These are phyloP conservation scores for Psephotus haematonotus DNA, from an alignment of 2,113 vertebrate genomes.

Conservation along the genomic window DNA sequence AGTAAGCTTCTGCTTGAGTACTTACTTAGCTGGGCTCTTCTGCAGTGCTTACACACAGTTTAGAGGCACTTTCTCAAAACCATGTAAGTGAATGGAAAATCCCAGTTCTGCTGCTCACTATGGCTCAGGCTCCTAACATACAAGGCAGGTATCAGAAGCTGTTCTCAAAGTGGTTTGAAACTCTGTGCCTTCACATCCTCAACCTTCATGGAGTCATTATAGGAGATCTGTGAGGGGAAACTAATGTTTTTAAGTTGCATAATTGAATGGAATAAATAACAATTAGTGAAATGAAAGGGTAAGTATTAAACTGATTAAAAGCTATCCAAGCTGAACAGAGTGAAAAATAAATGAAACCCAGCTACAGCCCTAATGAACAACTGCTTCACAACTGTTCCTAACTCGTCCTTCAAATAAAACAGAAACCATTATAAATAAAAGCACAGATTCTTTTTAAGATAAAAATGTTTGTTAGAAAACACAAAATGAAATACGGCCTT, in stretches of 20 bases:
- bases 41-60: neutral
- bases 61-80: neutral
- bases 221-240: neutral
- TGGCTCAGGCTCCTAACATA: neutral
- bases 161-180: neutral
- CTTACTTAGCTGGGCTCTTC: neutral
- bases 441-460: neutral
- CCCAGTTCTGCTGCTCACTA: accelerated
- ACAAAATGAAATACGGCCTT: neutral
- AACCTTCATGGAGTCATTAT: neutral
- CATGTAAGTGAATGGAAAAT: neutral
- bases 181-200: neutral
- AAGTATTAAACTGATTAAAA: constrained; percentile 12
- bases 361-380: neutral
- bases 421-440: neutral
- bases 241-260: neutral
- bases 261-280: neutral
- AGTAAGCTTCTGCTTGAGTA: neutral
- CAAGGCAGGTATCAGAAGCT: neutral
- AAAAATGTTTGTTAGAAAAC: neutral
- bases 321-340: neutral
- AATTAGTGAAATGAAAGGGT: neutral
- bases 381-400: neutral
- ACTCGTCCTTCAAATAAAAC: neutral
- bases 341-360: constrained; percentile 5